Base-by-base conservation (phyloP, 2,888 invertebrate species). In the Drosophila colorata region DNA sequence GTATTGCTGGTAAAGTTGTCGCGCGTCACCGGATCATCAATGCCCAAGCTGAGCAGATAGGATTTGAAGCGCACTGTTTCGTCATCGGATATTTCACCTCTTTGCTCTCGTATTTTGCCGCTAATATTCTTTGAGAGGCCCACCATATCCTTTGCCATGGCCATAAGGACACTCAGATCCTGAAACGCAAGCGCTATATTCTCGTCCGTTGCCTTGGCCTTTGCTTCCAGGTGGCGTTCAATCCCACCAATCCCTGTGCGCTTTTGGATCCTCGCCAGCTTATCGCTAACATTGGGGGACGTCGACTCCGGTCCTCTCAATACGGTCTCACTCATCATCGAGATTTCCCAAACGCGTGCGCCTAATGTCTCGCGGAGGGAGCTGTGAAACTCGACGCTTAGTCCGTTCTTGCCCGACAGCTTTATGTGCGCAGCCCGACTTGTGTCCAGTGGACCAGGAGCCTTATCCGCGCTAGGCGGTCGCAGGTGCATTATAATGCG, bases 141-240 rank as follows among this genome's bases (percentile, higher is more conserved):
- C 43, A 99, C 99, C 99, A 99, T 99, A 80, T 99, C 98, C 91
- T 98, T 97, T 0, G 99, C 99, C 95, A 97, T 97, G 58, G 95
- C 95, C 97, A 99, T 99, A 3, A 99, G 93, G 87, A 97, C 97
- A 87, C 94, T 96, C 57, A 99, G 94, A 93, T 99, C 99, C 93
- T 99, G 96, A 93, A 99, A 99, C 1, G 99, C 99, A 77, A 96
- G 94, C 14, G 95, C 95, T 81, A 99, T 99, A 90, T 96, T 98
- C 89, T 96, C 95, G 93, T 98, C 97, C 0, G 98, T 98, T 41
- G 96, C 96, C 91, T 96, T 96, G 49, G 98, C 97, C 90, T 97
- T 97, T 89, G 98, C 97, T 89, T 97, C 96, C 69, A 99, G 94
- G 83, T 96, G 96, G 84, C 97, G 94, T 92, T 99, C 99, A 80